Conservation (phyloP, 2,888 invertebrate species). For the Drosophila melanosoma region DNA sequence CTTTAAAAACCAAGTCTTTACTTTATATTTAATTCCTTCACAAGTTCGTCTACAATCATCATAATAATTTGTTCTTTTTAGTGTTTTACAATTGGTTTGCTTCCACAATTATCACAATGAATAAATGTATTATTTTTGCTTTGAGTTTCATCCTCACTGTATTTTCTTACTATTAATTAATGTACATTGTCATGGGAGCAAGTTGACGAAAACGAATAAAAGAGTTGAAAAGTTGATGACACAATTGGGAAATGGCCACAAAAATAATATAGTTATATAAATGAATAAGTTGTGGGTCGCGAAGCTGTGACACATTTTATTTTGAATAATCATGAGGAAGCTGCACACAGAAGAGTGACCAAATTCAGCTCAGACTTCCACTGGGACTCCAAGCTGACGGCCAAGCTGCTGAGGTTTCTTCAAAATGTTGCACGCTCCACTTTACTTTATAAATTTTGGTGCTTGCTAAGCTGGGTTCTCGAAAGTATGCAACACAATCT, state of each 20-base stretch:
- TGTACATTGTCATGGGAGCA: slow-evolving; percentile 34
- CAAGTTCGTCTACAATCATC: not conserved
- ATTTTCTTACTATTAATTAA: slow-evolving; percentile 44
- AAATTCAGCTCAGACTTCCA: not conserved
- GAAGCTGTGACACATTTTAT: slow-evolving; percentile 61
- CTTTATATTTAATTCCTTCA: not conserved
- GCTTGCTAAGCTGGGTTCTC: slow-evolving; percentile 44
- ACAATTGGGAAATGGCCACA: slow-evolving; percentile 34
- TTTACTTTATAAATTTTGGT: slow-evolving; percentile 39
- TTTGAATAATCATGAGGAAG: slow-evolving; percentile 34
- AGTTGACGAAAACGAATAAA: slow-evolving; percentile 14
- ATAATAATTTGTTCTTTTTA: not conserved
- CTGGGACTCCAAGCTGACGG: slow-evolving; percentile 10
- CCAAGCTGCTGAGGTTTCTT: slow-evolving; percentile 15
- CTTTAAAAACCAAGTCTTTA: not conserved
- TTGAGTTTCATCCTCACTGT: slow-evolving; percentile 8
- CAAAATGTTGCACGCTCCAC: slow-evolving; percentile 43
- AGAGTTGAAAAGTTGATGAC: slow-evolving; percentile 37
- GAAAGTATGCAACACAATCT: slow-evolving; percentile 60
- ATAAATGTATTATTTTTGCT: not conserved
- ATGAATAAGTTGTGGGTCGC: slow-evolving; percentile 62
- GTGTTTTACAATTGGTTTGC: not conserved
- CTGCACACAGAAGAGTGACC: slow-evolving; percentile 23
- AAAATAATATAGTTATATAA: slow-evolving; percentile 37
- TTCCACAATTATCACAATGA: not conserved